Percentiles rank a stretch among this genome's conserved stretches.
Evolutionary conservation across 2,113 vertebrate genomes (phyloP).

Genomic region (Neodon shergylaensis): DNA sequence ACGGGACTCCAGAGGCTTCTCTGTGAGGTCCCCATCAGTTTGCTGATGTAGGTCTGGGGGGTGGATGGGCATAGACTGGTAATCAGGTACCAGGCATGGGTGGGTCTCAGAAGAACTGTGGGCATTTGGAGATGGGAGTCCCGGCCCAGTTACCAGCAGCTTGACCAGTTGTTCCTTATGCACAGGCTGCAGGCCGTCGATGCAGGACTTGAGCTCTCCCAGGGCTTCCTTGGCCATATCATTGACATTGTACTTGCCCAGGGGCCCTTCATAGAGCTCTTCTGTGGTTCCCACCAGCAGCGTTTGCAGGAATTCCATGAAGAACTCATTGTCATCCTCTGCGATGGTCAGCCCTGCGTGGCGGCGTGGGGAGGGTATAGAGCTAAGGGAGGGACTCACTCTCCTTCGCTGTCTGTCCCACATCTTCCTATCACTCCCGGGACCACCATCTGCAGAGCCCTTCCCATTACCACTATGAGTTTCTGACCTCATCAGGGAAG

Average conservation of each 20-base stretch:
- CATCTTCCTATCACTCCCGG: fast-evolving
- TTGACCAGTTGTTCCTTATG: constrained; percentile 71
- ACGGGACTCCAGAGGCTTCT: background rate
- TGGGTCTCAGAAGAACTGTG: background rate
- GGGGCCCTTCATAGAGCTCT: constrained; percentile 70
- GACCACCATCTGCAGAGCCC: background rate
- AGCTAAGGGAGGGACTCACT: background rate
- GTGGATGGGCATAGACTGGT: background rate
- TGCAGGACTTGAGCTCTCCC: constrained; percentile 66
- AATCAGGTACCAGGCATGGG: background rate
- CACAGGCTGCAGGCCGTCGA: constrained; percentile 58
- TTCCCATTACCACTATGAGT: background rate
- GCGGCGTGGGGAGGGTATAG: too few relatives aligned
- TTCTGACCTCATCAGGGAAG: background rate
- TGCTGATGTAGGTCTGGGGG: background rate
- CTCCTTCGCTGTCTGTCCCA: background rate
- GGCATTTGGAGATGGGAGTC: background rate
- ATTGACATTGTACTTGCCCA: constrained; percentile 51
- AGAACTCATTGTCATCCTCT: constrained; percentile 63
- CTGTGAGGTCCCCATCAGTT: too few relatives aligned
- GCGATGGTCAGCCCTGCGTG: constrained; percentile 41
- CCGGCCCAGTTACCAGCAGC: constrained; percentile 57
- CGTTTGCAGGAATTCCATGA: constrained; percentile 78
- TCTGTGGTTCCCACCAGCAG: constrained; percentile 72
- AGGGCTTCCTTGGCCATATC: constrained; percentile 40